Conservation (phyloP, 2,797 vertebrate genomes). For the Hafferia zeledoni region DNA sequence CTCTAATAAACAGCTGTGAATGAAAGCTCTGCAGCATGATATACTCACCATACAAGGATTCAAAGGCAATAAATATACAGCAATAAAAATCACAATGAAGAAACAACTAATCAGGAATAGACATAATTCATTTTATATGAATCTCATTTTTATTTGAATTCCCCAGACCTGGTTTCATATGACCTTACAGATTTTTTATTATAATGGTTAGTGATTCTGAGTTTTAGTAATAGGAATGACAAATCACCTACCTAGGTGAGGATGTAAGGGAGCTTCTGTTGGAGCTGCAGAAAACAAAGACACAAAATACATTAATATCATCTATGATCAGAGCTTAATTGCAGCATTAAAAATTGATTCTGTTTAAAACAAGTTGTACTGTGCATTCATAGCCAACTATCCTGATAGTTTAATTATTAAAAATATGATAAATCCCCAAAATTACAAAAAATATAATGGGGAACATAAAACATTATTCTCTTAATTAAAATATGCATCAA, state of each 20-base stretch:
- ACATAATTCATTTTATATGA: background rate
- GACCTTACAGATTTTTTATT: background rate
- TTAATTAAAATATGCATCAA: background rate
- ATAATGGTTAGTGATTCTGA: background rate
- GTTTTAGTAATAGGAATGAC: background rate
- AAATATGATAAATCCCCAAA: background rate
- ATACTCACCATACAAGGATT: background rate
- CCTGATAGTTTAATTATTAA: background rate
- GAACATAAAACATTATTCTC: background rate
- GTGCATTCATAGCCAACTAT: background rate
- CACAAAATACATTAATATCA: background rate
- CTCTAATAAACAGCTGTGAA: background rate
- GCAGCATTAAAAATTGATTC: background rate
- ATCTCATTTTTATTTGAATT: conserved; percentile 17
- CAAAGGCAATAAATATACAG: background rate
- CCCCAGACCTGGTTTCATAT: background rate
- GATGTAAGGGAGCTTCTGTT: conserved; percentile 89
- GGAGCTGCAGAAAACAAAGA: conserved; percentile 82
- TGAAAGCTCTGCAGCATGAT: background rate
- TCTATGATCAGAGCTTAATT: background rate
- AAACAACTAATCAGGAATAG: background rate
- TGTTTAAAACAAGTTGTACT: background rate
- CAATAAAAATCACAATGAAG: background rate
- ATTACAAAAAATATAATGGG: background rate
- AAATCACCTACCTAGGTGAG: conserved; percentile 86